These are phyloP conservation scores for Alloplasta piceator DNA, from an alignment of 2,888 invertebrate genomes.

Conservation along the genomic window DNA sequence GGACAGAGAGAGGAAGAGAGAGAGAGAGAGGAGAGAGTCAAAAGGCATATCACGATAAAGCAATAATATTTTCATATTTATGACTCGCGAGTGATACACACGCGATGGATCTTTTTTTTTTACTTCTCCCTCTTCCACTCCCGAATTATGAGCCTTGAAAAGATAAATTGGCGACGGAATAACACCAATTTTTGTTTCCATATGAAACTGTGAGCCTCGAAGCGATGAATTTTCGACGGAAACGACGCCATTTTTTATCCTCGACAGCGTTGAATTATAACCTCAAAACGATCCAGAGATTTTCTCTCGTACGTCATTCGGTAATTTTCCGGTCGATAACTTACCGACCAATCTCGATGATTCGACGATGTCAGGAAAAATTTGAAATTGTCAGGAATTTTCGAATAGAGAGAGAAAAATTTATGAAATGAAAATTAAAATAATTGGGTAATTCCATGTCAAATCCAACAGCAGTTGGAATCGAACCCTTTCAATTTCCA, in stretches of 20 bases:
- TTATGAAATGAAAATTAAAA: no score
- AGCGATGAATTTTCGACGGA: conserved; percentile 26
- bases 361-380: no score
- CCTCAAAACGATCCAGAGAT: background rate
- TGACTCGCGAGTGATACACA: conserved; percentile 37
- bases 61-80: conserved; percentile 66
- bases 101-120: background rate
- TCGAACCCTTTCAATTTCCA: no score
- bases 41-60: conserved; percentile 60
- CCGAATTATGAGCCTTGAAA: conserved; percentile 37
- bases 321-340: conserved; percentile 48
- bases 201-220: background rate
- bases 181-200: background rate
- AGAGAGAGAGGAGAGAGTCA: background rate
- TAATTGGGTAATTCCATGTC: no score
- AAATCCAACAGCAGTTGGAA: no score
- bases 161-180: conserved; percentile 38
- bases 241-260: conserved; percentile 8
- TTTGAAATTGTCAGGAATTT: no score
- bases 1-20: conserved; percentile 53
- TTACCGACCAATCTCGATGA: conserved; percentile 45
- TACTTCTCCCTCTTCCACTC: background rate
- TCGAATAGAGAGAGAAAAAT: no score
- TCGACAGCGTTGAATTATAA: background rate
- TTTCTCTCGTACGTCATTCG: background rate